Evolutionary conservation across 2,888 invertebrate species (phyloP).

Genomic region (Thecophora atra): DNA sequence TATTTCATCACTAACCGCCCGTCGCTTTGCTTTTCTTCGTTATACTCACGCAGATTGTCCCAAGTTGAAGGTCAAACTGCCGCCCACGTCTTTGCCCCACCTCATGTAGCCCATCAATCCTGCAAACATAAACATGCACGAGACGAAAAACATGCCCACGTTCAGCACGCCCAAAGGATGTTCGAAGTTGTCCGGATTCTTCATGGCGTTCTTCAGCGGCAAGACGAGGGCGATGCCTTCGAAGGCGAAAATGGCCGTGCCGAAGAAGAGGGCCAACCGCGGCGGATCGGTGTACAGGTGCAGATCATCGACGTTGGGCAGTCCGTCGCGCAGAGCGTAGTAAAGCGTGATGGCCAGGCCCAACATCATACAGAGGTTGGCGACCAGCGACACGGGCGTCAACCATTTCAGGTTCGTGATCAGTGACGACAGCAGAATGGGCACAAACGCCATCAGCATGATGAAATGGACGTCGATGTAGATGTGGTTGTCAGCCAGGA

Average conservation of each 20-base stretch:
- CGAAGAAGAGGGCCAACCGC: slow-evolving; percentile 88
- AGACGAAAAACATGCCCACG: slow-evolving; percentile 82
- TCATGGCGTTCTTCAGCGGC: slow-evolving; percentile 93
- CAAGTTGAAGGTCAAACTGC: slow-evolving; percentile 90
- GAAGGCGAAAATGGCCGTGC: slow-evolving; percentile 95
- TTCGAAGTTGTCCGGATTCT: slow-evolving; percentile 78
- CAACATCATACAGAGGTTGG: slow-evolving; percentile 79
- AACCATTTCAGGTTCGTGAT: slow-evolving; percentile 80
- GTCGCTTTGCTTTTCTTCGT: background rate
- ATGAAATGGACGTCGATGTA: slow-evolving; percentile 74
- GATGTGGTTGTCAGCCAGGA: slow-evolving; percentile 73
- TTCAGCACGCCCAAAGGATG: slow-evolving; percentile 87
- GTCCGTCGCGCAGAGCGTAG: slow-evolving; percentile 77
- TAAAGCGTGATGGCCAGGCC: slow-evolving; percentile 79
- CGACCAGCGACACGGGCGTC: slow-evolving; percentile 79
- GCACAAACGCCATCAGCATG: slow-evolving; percentile 78
- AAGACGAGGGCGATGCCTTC: slow-evolving; percentile 96
- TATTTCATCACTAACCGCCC: background rate
- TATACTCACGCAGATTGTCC: slow-evolving; percentile 66
- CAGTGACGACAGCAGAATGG: slow-evolving; percentile 78
- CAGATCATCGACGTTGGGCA: slow-evolving; percentile 72
- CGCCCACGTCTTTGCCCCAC: slow-evolving; percentile 83
- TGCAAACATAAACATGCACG: slow-evolving; percentile 78
- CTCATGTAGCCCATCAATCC: slow-evolving; percentile 90
- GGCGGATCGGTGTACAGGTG: slow-evolving; percentile 71